phyloP scores from a whole-genome alignment of 2,888 invertebrate species.

The Villa cingulata region DNA sequence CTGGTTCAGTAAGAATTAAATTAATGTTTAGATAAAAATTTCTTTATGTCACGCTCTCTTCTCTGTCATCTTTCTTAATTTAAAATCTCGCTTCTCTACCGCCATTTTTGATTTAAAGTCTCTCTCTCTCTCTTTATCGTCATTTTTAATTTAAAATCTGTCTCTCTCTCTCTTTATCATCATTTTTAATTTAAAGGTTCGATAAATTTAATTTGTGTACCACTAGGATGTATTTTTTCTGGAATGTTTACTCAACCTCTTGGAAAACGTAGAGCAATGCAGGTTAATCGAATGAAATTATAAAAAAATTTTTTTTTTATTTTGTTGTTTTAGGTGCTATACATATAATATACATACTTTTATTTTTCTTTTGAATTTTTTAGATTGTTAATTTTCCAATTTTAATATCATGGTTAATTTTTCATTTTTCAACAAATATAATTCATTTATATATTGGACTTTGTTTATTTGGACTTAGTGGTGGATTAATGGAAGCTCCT shows the following conservation, averaged over 20 bases:
- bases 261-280: slow-evolving; percentile 63
- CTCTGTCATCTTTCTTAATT: slow-evolving; percentile 4
- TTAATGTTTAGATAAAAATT: slow-evolving; percentile 1
- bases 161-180: not conserved
- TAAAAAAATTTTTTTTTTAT: not conserved
- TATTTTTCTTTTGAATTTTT: slow-evolving; percentile 6
- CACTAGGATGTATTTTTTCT: slow-evolving; percentile 62
- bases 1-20: slow-evolving; percentile 51
- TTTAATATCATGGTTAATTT: slow-evolving; percentile 58
- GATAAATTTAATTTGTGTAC: slow-evolving; percentile 64
- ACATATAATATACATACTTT: not conserved
- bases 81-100: slow-evolving; percentile 47
- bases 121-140: slow-evolving; percentile 38
- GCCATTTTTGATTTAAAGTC: slow-evolving; percentile 38
- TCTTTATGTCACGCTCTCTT: too few relatives aligned
- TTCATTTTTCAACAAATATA: slow-evolving; percentile 49
- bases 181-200: slow-evolving; percentile 45
- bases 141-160: slow-evolving; percentile 29
- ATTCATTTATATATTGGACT: slow-evolving; percentile 55
- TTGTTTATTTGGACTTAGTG: slow-evolving; percentile 57
- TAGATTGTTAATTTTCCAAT: slow-evolving; percentile 57
- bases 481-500: slow-evolving; percentile 68
- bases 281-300: slow-evolving; percentile 26
- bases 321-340: not conserved
- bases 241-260: slow-evolving; percentile 56